Conservation (phyloP, 2,888 invertebrate species). For the Volucella bombylans region DNA sequence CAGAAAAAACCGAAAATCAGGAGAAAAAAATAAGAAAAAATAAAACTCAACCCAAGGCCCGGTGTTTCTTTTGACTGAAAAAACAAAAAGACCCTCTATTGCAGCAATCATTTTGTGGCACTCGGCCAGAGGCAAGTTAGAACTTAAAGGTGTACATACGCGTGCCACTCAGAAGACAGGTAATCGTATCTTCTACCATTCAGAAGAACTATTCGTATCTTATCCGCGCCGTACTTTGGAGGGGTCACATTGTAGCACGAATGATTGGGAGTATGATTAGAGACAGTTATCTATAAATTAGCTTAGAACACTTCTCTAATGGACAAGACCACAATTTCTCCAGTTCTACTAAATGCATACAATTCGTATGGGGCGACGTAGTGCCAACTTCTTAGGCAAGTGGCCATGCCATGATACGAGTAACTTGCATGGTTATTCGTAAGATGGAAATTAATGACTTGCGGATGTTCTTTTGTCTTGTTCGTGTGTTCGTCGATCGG, state of each 20-base stretch:
- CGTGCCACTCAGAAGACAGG: slow-evolving; percentile 56
- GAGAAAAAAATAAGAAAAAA: no score
- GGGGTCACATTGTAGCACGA: slow-evolving; percentile 28
- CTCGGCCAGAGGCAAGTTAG: slow-evolving; percentile 49
- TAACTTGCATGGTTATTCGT: background rate
- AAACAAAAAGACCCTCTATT: slow-evolving; percentile 45
- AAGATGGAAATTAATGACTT: slow-evolving; percentile 66
- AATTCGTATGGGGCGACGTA: slow-evolving; percentile 24
- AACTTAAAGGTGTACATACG: slow-evolving; percentile 46
- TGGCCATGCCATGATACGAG: slow-evolving; percentile 39
- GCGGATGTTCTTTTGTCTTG: slow-evolving; percentile 72
- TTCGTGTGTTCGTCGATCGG: slow-evolving; percentile 46
- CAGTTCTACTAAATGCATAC: background rate
- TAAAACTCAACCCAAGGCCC: slow-evolving; percentile 58
- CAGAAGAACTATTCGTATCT: background rate
- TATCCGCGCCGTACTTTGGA: background rate
- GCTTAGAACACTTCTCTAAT: slow-evolving; percentile 15
- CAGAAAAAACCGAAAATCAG: slow-evolving; percentile 10
- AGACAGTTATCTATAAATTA: slow-evolving; percentile 33
- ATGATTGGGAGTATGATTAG: slow-evolving; percentile 45
- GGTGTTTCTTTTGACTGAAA: slow-evolving; percentile 58
- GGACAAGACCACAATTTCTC: slow-evolving; percentile 8
- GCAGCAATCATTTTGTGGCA: slow-evolving; percentile 51
- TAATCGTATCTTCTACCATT: slow-evolving; percentile 3
- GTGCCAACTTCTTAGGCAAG: slow-evolving; percentile 40